These are phyloP conservation scores for Lasioglossum morio DNA, from an alignment of 2,888 invertebrate genomes.

Conservation along the genomic window DNA sequence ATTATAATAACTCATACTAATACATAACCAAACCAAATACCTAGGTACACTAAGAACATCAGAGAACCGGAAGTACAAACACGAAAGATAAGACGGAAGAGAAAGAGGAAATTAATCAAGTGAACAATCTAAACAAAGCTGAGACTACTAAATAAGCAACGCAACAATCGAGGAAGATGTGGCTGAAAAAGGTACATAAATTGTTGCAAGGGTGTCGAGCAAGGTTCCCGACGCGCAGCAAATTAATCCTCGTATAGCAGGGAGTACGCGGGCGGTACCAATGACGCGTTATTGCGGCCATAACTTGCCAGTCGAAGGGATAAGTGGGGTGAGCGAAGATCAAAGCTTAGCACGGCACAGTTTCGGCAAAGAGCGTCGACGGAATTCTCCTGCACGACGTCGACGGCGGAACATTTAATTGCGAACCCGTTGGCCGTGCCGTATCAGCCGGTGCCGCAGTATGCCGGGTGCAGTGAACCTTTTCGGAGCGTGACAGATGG, in stretches of 20 bases:
- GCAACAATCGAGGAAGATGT: not conserved
- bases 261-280: not conserved
- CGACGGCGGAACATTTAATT: slow-evolving; percentile 44
- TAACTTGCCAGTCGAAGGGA: slow-evolving; percentile 38
- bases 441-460: slow-evolving; percentile 50
- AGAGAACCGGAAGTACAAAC: no score
- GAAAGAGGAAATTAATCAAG: not conserved
- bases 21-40: not conserved
- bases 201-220: not conserved
- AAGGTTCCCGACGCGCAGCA: not conserved
- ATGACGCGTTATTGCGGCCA: slow-evolving; percentile 27
- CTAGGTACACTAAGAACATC: not conserved
- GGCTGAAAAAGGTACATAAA: not conserved
- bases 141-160: not conserved
- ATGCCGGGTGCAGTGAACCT: slow-evolving; percentile 67
- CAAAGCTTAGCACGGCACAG: slow-evolving; percentile 21
- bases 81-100: no score
- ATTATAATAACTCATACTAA: no score
- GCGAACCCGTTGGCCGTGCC: slow-evolving; percentile 26
- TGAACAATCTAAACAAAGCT: not conserved
- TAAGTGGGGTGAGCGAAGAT: slow-evolving; percentile 27
- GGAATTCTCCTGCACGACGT: slow-evolving; percentile 15
- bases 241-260: slow-evolving; percentile 2
- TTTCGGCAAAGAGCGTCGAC: slow-evolving; percentile 31
- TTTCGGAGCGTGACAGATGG: slow-evolving; percentile 71